Conservation (phyloP, 2,888 invertebrate species). For the Sycophila texana region DNA sequence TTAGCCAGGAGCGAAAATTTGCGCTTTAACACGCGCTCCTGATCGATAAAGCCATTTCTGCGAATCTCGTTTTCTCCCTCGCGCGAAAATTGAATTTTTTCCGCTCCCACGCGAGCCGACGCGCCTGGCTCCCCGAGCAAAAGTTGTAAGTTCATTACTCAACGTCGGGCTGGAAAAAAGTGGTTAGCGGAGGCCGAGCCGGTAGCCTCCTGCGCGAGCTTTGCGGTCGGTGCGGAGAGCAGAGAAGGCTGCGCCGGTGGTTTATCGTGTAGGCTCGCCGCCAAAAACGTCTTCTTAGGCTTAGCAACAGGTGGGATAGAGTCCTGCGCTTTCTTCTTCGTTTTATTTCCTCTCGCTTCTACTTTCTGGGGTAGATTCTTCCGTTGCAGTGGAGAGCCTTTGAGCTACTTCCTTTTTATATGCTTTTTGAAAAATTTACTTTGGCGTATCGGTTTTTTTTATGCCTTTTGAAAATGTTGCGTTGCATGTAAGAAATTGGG, state of each 20-base stretch:
- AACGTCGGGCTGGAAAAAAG: background rate
- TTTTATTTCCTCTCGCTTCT: no score
- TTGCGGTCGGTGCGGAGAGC: background rate
- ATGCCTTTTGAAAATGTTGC: no score
- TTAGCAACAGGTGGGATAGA: conserved; percentile 46
- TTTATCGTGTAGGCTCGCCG: conserved; percentile 1
- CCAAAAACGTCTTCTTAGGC: conserved; percentile 33
- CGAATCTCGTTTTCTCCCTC: conserved; percentile 12
- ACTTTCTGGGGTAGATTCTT: conserved; percentile 5
- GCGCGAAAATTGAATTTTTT: conserved; percentile 12
- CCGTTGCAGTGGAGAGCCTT: background rate
- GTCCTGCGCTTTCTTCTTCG: background rate
- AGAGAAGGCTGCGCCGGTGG: background rate
- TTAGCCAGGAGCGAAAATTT: background rate
- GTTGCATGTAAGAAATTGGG: no score
- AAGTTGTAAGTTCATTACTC: conserved; percentile 6
- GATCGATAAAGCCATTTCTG: conserved; percentile 40
- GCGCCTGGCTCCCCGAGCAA: no score
- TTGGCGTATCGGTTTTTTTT: background rate
- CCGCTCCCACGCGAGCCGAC: background rate
- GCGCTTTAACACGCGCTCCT: conserved; percentile 7
- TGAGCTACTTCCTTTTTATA: background rate
- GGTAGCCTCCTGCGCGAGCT: background rate
- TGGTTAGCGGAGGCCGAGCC: background rate
- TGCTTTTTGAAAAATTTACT: no score